Percentiles rank a stretch among this genome's conserved stretches.
phyloP scores from a whole-genome alignment of 2,888 invertebrate species.

The Saturnia japonica region DNA sequence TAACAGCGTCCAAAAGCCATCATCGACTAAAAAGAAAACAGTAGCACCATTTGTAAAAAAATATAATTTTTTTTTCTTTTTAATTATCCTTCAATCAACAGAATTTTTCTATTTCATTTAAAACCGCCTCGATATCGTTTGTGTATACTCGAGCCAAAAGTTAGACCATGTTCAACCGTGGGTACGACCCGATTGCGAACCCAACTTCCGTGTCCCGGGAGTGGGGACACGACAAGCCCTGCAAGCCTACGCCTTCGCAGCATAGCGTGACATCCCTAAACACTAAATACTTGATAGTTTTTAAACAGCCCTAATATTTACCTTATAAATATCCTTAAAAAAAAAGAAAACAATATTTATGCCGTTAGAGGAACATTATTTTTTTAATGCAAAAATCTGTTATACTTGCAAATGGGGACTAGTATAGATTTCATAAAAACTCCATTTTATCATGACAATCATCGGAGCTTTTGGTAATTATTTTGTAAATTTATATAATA shows the following conservation, averaged over 20 bases:
- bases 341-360: conserved; percentile 65
- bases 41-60: conserved; percentile 81
- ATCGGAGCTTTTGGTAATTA: conserved; percentile 57
- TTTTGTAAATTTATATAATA: conserved; percentile 40
- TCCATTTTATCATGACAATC: conserved; percentile 55
- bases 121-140: conserved; percentile 17
- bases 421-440: conserved; percentile 67
- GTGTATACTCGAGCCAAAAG: not conserved
- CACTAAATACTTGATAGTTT: conserved; percentile 41
- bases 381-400: conserved; percentile 72
- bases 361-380: conserved; percentile 79
- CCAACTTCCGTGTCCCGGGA: not conserved
- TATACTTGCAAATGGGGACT: conserved; percentile 77
- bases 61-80: conserved; percentile 53
- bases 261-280: conserved; percentile 42
- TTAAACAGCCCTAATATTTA: conserved; percentile 52
- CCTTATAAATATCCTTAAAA: conserved; percentile 65
- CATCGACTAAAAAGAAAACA: conserved; percentile 76
- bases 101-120: conserved; percentile 32
- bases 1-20: conserved; percentile 67
- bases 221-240: conserved; percentile 2
- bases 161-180: not conserved
- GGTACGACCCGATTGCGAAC: too few relatives aligned
- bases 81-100: conserved; percentile 42
- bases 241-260: conserved; percentile 44